Evolutionary conservation across 2,113 vertebrate genomes (phyloP).

Genomic region (Mystacornis crossleyi): DNA sequence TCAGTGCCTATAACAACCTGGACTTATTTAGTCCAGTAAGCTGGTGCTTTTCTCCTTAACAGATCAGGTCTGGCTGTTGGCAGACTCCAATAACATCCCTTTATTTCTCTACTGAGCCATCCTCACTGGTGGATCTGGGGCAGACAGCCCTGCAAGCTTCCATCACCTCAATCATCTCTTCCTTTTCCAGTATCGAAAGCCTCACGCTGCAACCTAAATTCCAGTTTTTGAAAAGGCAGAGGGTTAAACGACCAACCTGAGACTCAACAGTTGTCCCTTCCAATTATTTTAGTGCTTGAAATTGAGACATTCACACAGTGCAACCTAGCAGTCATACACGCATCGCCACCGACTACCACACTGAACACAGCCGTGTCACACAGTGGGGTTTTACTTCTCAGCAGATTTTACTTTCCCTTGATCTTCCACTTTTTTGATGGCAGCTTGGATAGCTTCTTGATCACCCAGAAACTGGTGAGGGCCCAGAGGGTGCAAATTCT

Average conservation of each 20-base stretch:
- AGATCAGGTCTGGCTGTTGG: background rate
- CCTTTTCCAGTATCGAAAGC: background rate
- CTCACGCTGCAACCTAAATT: background rate
- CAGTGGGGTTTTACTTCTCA: slow-evolving; percentile 48
- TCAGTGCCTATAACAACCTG: background rate
- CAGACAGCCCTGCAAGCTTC: background rate
- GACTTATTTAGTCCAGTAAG: background rate
- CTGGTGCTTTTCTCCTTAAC: background rate
- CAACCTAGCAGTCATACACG: slow-evolving; percentile 21
- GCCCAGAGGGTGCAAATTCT: slow-evolving; percentile 84
- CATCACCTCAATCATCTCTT: background rate
- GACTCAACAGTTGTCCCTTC: background rate
- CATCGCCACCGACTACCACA: background rate
- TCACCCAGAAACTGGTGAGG: slow-evolving; percentile 91
- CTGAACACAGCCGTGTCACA: background rate
- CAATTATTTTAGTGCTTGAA: background rate
- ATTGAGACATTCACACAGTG: slow-evolving; percentile 16
- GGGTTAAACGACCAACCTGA: background rate
- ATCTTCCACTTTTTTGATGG: slow-evolving; percentile 97
- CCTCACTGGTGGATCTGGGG: background rate
- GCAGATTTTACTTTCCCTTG: slow-evolving; percentile 89
- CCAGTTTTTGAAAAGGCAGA: slow-evolving; percentile 1
- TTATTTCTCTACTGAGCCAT: background rate
- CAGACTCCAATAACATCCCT: background rate
- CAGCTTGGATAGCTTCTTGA: slow-evolving; percentile 90